phyloP scores from a whole-genome alignment of 2,797 vertebrate species.

The Rousettus madagascariensis region DNA sequence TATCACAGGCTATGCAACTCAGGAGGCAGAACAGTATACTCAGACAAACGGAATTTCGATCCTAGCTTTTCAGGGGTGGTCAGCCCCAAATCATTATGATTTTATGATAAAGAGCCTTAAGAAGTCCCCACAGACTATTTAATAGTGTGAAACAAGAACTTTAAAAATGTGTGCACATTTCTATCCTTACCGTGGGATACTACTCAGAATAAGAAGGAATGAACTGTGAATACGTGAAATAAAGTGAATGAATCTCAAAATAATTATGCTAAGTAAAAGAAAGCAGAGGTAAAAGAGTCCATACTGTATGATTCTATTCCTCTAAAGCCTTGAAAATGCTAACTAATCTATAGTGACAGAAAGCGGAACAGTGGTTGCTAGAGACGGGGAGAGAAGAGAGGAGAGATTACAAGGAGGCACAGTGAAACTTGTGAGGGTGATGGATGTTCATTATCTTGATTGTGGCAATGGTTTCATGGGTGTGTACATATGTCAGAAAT shows the following conservation, averaged over 20 bases:
- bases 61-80: background rate
- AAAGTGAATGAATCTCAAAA: background rate
- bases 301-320: background rate
- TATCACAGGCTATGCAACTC: background rate
- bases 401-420: background rate
- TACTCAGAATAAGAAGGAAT: background rate
- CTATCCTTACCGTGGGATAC: background rate
- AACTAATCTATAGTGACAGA: background rate
- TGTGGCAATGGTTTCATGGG: background rate
- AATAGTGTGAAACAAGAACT: background rate
- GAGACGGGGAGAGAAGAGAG: rapidly evolving
- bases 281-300: background rate
- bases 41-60: background rate
- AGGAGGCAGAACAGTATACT: background rate
- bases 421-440: background rate
- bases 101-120: background rate
- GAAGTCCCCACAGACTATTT: background rate
- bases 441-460: background rate
- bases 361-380: background rate
- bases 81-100: background rate
- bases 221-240: background rate
- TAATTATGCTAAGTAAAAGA: background rate
- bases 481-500: background rate
- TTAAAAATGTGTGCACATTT: background rate
- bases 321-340: background rate